Conservation (phyloP, 2,888 invertebrate genomes). For the Lumbricus terrestris region DNA sequence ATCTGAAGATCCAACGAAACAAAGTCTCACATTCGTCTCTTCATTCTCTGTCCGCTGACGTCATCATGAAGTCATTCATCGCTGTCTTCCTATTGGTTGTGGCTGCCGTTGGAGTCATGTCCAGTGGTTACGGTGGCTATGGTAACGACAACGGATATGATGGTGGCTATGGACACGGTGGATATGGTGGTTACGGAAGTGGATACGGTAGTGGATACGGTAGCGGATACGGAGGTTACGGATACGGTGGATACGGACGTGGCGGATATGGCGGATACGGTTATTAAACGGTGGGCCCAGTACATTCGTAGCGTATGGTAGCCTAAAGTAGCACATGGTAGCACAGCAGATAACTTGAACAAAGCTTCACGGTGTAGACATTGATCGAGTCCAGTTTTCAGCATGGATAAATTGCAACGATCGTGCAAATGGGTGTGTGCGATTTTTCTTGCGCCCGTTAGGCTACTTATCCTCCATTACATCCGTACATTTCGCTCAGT, state of each 20-base stretch:
- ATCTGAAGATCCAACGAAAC: not conserved
- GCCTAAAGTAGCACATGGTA: too few relatives aligned
- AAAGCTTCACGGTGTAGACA: too few relatives aligned
- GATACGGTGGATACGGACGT: not conserved
- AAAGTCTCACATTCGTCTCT: not conserved
- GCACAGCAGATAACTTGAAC: too few relatives aligned
- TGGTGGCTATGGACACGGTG: not conserved
- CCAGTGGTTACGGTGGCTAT: not conserved
- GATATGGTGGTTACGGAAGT: not conserved
- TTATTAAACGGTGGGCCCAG: not conserved
- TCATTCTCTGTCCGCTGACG: not conserved
- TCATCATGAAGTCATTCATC: not conserved
- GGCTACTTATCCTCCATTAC: too few relatives aligned
- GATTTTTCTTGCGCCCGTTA: too few relatives aligned
- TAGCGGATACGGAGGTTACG: not conserved
- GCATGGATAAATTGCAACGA: too few relatives aligned
- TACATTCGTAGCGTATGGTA: too few relatives aligned
- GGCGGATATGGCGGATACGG: constrained; percentile 3
- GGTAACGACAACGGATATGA: not conserved
- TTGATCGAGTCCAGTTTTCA: too few relatives aligned
- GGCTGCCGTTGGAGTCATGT: not conserved
- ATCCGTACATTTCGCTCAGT: too few relatives aligned
- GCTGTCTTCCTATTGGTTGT: not conserved
- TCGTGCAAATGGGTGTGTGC: too few relatives aligned
- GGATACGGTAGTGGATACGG: not conserved